Percentiles rank a stretch among this genome's conserved stretches.
phyloP scores from a whole-genome alignment of 2,888 invertebrate genomes.

The Hemaris fuciformis region DNA sequence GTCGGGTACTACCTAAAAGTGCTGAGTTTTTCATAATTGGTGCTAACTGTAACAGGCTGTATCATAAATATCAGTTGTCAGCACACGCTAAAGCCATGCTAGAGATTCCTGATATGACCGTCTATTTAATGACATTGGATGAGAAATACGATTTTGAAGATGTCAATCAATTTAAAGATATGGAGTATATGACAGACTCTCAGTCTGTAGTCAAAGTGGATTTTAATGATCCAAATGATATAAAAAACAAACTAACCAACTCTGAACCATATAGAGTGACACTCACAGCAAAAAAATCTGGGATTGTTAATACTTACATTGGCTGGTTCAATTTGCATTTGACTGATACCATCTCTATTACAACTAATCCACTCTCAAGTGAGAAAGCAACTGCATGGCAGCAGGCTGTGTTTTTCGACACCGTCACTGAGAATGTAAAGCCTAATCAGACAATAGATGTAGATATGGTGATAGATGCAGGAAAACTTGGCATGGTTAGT shows the following conservation, averaged over 20 bases:
- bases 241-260: conserved; percentile 59
- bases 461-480: conserved; percentile 58
- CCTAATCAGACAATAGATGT: conserved; percentile 51
- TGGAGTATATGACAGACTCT: conserved; percentile 82
- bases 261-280: conserved; percentile 58
- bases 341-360: conserved; percentile 82
- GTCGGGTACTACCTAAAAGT: conserved; percentile 81
- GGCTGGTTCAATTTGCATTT: conserved; percentile 89
- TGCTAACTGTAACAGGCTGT: conserved; percentile 78
- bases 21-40: conserved; percentile 85
- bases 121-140: conserved; percentile 51
- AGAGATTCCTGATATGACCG: conserved; percentile 44
- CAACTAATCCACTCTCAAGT: conserved; percentile 81
- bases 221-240: conserved; percentile 81
- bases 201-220: conserved; percentile 80
- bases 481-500: conserved; percentile 58
- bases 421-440: conserved; percentile 54
- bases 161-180: conserved; percentile 77
- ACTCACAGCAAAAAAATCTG: conserved; percentile 63
- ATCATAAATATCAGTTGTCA: conserved; percentile 68
- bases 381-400: conserved; percentile 86
- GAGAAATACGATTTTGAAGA: conserved; percentile 88
- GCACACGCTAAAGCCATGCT: conserved; percentile 45
- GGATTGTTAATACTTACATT: conserved; percentile 83
- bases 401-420: conserved; percentile 86